Evolutionary conservation across 1,140 invertebrate genomes (phyloP), one percentile per base, ranked within the genome.

Genomic region (Anthonomus grandis): DNA sequence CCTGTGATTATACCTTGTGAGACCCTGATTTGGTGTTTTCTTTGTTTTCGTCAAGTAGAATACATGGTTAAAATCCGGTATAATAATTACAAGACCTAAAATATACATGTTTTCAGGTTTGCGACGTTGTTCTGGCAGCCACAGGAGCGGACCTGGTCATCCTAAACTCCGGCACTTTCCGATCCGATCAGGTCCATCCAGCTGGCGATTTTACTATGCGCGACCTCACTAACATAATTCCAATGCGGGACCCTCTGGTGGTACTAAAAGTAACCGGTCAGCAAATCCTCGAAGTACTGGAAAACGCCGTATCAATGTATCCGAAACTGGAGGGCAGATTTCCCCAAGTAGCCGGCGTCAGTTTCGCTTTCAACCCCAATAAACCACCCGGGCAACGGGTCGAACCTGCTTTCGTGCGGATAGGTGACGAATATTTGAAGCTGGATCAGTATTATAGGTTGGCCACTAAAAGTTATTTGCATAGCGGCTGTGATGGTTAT

Each of bases 91-190:
- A 1, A 17, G 1, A 15, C 19, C 38, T 13, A 18, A 9, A 3
- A 9, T 27, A 18, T 46, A 15, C 56, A 31, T 25, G 10, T 24
- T 59, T 57, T 46, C 49, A 70, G 69, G 64, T 93, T 34, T 89
- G 88, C 70, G 91, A 95, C 72, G 86, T 95, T 24, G 84, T 94
- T 53, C 68, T 94, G 49, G 86, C 89, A 0, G 84, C 90, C 8
- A 90, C 88, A 2, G 86, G 87, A 12, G 87, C 89, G 19, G 91
- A 95, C 71, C 75, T 91, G 10, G 89, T 91, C 9, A 69, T 95
- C 2, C 75, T 95, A 10, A 95, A 95, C 74, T 92, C 90, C 13
- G 93, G 93, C 25, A 94, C 92, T 24, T 81, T 93, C 51, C 76
- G 90, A 48, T 89, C 87, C 47, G 90, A 93, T 74, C 74, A 83